Conservation (phyloP, 2,888 invertebrate species). For the Diachrysia chrysitis region DNA sequence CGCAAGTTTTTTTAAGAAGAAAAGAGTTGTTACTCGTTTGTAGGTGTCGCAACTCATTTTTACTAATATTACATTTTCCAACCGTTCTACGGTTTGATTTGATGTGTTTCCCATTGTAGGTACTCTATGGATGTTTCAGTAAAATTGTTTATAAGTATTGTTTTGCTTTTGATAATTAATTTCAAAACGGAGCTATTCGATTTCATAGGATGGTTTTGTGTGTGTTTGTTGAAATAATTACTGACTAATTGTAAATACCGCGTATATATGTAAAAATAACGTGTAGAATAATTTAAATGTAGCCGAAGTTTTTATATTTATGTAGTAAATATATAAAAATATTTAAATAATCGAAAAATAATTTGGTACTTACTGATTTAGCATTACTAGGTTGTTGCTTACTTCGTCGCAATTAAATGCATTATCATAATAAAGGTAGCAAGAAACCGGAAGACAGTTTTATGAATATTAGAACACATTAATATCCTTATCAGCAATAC, state of each 20-base stretch:
- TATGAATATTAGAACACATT: constrained; percentile 23
- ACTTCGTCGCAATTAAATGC: not conserved
- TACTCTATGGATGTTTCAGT: not conserved
- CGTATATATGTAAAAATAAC: not conserved
- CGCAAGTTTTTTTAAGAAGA: constrained; percentile 20
- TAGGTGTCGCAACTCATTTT: constrained; percentile 9
- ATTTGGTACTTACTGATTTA: not conserved
- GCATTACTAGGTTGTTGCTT: not conserved
- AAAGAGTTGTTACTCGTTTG: constrained; percentile 17
- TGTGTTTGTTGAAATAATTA: not conserved
- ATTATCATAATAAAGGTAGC: constrained; percentile 6
- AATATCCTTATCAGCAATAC: constrained; percentile 8
- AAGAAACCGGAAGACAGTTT: constrained; percentile 9
- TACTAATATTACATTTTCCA: constrained; percentile 3
- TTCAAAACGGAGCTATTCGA: not conserved
- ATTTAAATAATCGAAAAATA: too few relatives aligned
- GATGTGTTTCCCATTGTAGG: not conserved
- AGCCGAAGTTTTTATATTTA: too few relatives aligned
- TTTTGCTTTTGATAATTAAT: not conserved
- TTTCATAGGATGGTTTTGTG: too few relatives aligned
- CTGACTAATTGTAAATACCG: not conserved
- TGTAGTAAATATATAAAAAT: too few relatives aligned
- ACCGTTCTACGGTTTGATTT: constrained; percentile 4
- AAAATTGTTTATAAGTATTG: not conserved
- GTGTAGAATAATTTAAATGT: not conserved